A percentile compares a stretch with the other conserved stretches of the same genome.
Evolutionary conservation across 2,888 invertebrate species (phyloP).

Genomic region (Hyppa rectilinea): DNA sequence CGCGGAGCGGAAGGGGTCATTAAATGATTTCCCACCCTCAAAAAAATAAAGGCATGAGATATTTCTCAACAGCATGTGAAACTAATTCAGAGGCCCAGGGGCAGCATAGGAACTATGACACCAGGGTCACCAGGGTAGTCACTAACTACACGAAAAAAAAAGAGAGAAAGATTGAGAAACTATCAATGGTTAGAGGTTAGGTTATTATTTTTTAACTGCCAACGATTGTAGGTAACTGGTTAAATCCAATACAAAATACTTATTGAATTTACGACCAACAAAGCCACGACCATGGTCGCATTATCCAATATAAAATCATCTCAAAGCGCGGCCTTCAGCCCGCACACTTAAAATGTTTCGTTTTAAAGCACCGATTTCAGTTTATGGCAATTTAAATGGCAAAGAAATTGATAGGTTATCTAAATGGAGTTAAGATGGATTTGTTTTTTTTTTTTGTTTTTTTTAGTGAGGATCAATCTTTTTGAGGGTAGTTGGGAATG

Average conservation of each 20-base stretch:
- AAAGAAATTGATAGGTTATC: conserved; percentile 66
- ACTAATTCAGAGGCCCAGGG: no score
- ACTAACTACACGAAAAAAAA: no score
- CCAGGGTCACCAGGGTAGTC: no score
- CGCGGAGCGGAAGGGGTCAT: no score
- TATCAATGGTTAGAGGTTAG: background rate
- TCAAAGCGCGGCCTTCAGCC: conserved; percentile 37
- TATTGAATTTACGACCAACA: background rate
- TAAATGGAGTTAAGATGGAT: conserved; percentile 58
- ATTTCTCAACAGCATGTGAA: no score
- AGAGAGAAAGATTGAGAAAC: no score
- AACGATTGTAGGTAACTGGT: no score
- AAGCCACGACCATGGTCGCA: background rate
- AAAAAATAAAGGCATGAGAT: no score
- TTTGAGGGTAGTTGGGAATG: conserved; percentile 13
- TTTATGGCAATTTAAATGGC: conserved; percentile 64
- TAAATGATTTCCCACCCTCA: no score
- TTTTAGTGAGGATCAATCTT: conserved; percentile 35
- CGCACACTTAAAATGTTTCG: conserved; percentile 64
- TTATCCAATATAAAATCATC: conserved; percentile 15
- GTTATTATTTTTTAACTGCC: no score
- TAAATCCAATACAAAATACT: background rate
- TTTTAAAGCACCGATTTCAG: conserved; percentile 63
- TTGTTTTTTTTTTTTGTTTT: conserved; percentile 52
- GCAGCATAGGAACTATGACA: no score